Evolutionary conservation across 1,140 invertebrate species (phyloP).

Genomic region (Acromyrmex charruanus): DNA sequence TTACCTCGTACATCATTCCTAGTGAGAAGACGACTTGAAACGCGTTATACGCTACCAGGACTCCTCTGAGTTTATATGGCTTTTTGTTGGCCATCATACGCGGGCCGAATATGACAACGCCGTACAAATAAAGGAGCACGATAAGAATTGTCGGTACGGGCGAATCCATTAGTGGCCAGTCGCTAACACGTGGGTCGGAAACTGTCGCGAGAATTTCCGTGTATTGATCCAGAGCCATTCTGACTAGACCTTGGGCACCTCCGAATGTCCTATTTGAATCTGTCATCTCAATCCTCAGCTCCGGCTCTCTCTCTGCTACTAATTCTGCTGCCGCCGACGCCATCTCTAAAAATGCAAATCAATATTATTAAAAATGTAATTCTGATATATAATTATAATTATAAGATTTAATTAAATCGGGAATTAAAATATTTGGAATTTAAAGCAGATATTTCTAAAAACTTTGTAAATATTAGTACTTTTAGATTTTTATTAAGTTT

Average conservation of each 20-base stretch:
- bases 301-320: slow-evolving; percentile 82
- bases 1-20: slow-evolving; percentile 96
- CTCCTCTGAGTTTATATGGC: slow-evolving; percentile 93
- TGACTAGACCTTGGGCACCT: slow-evolving; percentile 87
- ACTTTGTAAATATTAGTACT: background rate
- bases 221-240: slow-evolving; percentile 88
- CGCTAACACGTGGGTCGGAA: slow-evolving; percentile 94
- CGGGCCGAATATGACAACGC: slow-evolving; percentile 94
- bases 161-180: slow-evolving; percentile 96
- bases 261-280: slow-evolving; percentile 82
- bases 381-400: background rate
- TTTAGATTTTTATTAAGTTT: background rate
- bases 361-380: slow-evolving; percentile 9
- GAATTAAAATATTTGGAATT: background rate
- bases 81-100: slow-evolving; percentile 95
- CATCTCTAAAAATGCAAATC: slow-evolving; percentile 78
- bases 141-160: slow-evolving; percentile 94
- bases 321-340: slow-evolving; percentile 85
- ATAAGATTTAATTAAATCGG: background rate
- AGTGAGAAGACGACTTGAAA: slow-evolving; percentile 94
- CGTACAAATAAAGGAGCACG: slow-evolving; percentile 93
- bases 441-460: background rate
- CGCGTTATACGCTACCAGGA: slow-evolving; percentile 96
- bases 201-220: slow-evolving; percentile 87
- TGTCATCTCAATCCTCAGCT: slow-evolving; percentile 77